These are phyloP conservation scores for Alloscopus bannaensis DNA, from an alignment of 2,888 invertebrate species.

Conservation along the genomic window DNA sequence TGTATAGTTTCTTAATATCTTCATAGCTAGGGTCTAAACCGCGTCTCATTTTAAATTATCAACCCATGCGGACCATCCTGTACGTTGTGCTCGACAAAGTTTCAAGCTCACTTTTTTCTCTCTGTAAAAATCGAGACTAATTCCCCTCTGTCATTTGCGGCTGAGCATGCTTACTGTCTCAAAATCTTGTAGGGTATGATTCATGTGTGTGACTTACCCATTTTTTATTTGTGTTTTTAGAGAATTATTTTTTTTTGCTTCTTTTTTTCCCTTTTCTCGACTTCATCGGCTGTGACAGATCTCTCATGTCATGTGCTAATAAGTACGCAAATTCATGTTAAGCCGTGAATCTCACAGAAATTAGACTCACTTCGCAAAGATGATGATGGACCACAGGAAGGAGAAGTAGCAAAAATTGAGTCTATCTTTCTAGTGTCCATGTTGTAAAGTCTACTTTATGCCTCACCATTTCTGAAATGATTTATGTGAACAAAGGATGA, in stretches of 20 bases:
- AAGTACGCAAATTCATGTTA: conserved; percentile 7
- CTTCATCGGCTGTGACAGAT: conserved; percentile 24
- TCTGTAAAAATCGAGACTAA: conserved; percentile 7
- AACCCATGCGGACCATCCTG: neutral
- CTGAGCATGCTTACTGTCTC: conserved; percentile 6
- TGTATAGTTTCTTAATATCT: too few species aligned
- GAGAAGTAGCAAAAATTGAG: too few species aligned
- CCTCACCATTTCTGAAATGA: too few species aligned
- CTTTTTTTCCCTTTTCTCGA: neutral
- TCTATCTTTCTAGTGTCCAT: too few species aligned
- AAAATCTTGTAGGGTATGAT: neutral
- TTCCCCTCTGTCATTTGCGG: conserved; percentile 8
- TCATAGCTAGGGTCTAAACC: too few species aligned
- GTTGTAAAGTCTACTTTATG: too few species aligned
- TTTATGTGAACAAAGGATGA: too few species aligned
- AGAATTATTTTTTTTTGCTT: neutral
- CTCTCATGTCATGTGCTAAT: conserved; percentile 23
- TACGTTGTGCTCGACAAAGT: conserved; percentile 17
- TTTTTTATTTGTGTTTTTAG: too few species aligned
- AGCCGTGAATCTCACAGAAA: neutral
- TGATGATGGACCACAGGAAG: conserved; percentile 3
- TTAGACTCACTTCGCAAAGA: too few species aligned
- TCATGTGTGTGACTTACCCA: too few species aligned
- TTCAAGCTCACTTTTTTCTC: conserved; percentile 37
- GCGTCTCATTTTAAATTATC: neutral